A percentile compares a stretch with the other conserved stretches of the same genome.
Evolutionary conservation across 2,888 invertebrate genomes (phyloP).

Genomic region (Cistogaster globosa): DNA sequence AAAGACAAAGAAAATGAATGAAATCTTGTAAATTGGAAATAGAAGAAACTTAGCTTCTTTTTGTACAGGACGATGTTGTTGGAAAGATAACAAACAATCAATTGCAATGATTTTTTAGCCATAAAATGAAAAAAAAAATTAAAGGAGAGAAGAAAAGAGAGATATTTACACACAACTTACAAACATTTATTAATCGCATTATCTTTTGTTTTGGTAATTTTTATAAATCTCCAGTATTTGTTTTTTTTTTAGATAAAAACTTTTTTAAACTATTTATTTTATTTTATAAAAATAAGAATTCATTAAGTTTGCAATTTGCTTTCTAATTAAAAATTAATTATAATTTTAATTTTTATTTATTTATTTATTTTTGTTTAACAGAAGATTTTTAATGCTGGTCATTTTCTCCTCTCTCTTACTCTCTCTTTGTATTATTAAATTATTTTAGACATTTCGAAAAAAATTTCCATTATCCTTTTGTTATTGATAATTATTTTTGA

Average conservation of each 20-base stretch:
- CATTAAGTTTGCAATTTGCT: not conserved
- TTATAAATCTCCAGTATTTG: too few species aligned
- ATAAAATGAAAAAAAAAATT: not conserved
- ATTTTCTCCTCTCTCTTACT: not conserved
- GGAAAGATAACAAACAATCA: not conserved
- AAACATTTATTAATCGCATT: not conserved
- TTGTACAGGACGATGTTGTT: not conserved
- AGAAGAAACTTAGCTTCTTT: not conserved
- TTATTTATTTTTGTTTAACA: too few species aligned
- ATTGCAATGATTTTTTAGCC: not conserved
- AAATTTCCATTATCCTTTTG: too few species aligned
- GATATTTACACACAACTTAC: not conserved
- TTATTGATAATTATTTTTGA: too few species aligned
- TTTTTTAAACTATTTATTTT: too few species aligned
- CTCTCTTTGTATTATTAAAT: too few species aligned
- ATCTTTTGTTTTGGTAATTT: too few species aligned
- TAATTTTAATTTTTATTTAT: not conserved
- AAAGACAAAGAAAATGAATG: constrained; percentile 52
- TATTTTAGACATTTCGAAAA: too few species aligned
- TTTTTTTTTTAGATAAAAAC: too few species aligned
- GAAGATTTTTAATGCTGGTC: not conserved
- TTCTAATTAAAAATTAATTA: not conserved
- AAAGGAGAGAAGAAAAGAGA: not conserved
- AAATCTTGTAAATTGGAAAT: not conserved
- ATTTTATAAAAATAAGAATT: too few species aligned